Evolutionary conservation across 2,888 invertebrate genomes (phyloP).

Genomic region (Microplitis manilae): DNA sequence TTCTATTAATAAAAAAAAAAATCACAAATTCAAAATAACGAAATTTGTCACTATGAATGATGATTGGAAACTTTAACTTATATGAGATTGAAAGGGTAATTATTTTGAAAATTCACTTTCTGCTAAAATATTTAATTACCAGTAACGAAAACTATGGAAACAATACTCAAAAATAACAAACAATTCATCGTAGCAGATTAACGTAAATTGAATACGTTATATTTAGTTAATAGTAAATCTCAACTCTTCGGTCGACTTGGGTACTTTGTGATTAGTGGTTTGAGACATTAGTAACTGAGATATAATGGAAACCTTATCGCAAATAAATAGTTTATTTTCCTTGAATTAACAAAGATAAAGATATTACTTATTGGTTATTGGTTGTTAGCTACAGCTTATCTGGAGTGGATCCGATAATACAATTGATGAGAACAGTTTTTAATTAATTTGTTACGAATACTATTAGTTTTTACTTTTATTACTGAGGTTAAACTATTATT

Average conservation of each 20-base stretch:
- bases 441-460: too few species aligned
- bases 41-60: too few species aligned
- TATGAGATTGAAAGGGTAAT: background rate
- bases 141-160: background rate
- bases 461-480: too few species aligned
- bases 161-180: constrained; percentile 5
- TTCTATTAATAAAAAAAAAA: too few species aligned
- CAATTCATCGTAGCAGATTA: background rate
- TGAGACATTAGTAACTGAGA: background rate
- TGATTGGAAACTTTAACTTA: too few species aligned
- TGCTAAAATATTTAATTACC: background rate
- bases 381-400: too few species aligned
- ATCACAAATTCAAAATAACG: too few species aligned
- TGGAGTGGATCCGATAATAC: too few species aligned
- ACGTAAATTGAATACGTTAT: background rate
- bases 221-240: background rate
- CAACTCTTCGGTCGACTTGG: background rate
- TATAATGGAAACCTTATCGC: background rate
- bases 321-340: background rate
- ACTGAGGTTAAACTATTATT: too few species aligned
- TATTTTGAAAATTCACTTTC: background rate
- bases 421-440: too few species aligned
- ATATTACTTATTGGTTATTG: too few species aligned
- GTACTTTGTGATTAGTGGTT: background rate
- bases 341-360: too few species aligned